These are phyloP conservation scores for Orchestia grillus DNA, from an alignment of 1,140 invertebrate species.

Conservation along the genomic window DNA sequence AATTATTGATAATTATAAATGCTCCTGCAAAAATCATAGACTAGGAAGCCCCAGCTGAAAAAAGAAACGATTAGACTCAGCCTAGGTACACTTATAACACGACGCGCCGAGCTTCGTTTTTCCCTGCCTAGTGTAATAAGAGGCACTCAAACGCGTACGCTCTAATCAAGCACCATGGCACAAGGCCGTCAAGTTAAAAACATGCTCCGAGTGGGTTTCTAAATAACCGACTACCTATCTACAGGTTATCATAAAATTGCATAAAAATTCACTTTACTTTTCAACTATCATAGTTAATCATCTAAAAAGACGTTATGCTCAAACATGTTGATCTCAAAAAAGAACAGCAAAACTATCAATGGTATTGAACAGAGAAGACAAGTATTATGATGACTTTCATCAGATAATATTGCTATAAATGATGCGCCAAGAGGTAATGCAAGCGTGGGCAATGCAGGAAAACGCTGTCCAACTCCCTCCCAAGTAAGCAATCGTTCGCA, in stretches of 20 bases:
- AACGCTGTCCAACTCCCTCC: too few relatives aligned
- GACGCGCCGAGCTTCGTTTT: background rate
- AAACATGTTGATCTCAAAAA: background rate
- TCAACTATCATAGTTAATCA: background rate
- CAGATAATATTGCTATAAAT: background rate
- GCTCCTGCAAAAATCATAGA: too few relatives aligned
- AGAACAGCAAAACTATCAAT: background rate
- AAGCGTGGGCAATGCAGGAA: too few relatives aligned
- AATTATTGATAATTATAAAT: too few relatives aligned
- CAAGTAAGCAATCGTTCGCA: too few relatives aligned
- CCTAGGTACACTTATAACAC: too few relatives aligned
- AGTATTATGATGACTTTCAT: background rate
- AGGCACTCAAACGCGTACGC: background rate
- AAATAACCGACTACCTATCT: background rate
- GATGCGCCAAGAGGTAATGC: background rate
- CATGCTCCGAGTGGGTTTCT: background rate
- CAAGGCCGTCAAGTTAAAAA: background rate
- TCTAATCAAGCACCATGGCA: background rate
- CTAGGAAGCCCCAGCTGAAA: too few relatives aligned
- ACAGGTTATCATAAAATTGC: background rate
- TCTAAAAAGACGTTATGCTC: background rate
- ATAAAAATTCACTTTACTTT: background rate
- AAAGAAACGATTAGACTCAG: too few relatives aligned
- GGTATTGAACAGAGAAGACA: background rate
- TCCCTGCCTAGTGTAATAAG: background rate